A percentile compares a stretch with the other conserved stretches of the same genome.
phyloP scores from a whole-genome alignment of 2,113 vertebrate genomes.

The Tympanuchus pallidicinctus region DNA sequence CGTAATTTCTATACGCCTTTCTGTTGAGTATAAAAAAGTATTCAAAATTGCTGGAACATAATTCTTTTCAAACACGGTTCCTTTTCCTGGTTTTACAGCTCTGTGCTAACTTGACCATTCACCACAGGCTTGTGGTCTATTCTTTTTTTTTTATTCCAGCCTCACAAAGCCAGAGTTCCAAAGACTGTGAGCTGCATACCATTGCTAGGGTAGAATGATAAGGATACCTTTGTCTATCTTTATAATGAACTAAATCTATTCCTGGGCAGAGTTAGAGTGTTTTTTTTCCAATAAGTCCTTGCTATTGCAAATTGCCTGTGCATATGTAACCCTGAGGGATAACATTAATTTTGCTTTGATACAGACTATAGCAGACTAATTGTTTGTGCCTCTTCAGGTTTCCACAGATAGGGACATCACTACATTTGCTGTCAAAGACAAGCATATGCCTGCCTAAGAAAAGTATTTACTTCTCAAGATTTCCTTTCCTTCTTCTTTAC shows the following conservation, averaged over 20 bases:
- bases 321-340: slow-evolving; percentile 7
- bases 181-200: fast-evolving
- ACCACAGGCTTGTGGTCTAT: background rate
- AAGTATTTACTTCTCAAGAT: slow-evolving; percentile 9
- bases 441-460: background rate
- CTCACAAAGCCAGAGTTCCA: background rate
- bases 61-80: background rate
- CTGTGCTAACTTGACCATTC: background rate
- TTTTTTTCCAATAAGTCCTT: slow-evolving; percentile 16
- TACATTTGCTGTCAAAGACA: background rate
- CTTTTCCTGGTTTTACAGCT: background rate
- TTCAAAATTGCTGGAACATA: background rate
- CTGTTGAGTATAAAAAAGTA: background rate
- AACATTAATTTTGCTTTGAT: slow-evolving; percentile 34
- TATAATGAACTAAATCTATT: slow-evolving; percentile 23
- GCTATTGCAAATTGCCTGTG: background rate
- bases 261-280: background rate
- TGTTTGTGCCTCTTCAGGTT: slow-evolving; percentile 25
- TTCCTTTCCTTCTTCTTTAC: slow-evolving; percentile 10
- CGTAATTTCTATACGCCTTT: background rate
- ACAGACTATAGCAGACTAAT: slow-evolving; percentile 25
- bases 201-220: background rate
- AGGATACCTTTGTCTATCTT: slow-evolving; percentile 1
- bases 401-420: background rate
- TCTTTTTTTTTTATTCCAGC: background rate